Conservation (phyloP, 2,888 invertebrate genomes). For the Prosapia bicincta region DNA sequence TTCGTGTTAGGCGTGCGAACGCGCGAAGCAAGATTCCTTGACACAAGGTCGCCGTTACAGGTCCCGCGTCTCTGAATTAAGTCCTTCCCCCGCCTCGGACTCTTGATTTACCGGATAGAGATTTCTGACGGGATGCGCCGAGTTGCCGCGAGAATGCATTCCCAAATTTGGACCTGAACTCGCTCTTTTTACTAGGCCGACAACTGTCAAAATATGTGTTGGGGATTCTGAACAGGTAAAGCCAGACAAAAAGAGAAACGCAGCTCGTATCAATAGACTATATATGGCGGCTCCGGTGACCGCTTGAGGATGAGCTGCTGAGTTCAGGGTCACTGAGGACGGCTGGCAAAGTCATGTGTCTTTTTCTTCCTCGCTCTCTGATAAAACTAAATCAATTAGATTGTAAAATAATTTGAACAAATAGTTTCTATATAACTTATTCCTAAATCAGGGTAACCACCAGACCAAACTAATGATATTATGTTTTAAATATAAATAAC, state of each 20-base stretch:
- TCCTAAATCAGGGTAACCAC: no score
- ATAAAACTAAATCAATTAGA: no score
- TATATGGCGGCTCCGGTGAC: neutral
- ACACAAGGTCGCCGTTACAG: neutral
- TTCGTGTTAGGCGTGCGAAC: neutral
- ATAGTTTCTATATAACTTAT: no score
- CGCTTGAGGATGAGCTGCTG: neutral
- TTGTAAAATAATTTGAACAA: no score
- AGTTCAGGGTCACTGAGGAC: neutral
- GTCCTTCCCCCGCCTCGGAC: neutral
- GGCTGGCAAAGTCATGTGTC: no score
- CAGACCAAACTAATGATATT: no score
- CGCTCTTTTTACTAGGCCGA: neutral
- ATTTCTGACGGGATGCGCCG: neutral
- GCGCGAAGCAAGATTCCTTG: neutral
- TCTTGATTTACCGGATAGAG: conserved; percentile 2
- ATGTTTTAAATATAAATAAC: no score
- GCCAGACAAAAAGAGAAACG: neutral
- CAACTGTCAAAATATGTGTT: neutral
- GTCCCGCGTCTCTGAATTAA: neutral
- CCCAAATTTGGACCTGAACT: neutral
- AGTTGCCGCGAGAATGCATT: neutral
- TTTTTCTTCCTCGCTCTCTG: no score
- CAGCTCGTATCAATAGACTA: neutral
- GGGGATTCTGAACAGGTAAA: neutral